These are phyloP conservation scores for Uromys caudimaculatus DNA, from an alignment of 2,797 vertebrate genomes.

Conservation along the genomic window DNA sequence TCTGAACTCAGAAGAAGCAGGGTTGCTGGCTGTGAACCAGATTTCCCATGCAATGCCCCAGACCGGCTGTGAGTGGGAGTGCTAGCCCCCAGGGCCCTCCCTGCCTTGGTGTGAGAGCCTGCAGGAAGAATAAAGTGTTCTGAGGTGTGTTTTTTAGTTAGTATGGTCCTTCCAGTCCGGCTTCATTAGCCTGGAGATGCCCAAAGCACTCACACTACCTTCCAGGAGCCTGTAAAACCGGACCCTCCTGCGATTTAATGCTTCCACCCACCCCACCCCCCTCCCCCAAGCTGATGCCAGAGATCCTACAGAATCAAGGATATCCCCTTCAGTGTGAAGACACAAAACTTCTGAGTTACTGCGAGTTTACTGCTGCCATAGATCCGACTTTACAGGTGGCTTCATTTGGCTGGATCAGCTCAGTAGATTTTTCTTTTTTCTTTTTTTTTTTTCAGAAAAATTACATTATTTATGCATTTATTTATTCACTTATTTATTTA, in stretches of 20 bases:
- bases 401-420: background rate
- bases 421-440: background rate
- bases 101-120: background rate
- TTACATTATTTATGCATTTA: background rate
- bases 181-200: background rate
- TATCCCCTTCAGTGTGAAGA: background rate
- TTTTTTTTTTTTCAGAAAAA: too few relatives aligned
- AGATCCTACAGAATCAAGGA: background rate
- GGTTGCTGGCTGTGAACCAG: background rate
- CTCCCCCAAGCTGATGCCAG: too few relatives aligned
- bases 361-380: background rate
- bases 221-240: background rate
- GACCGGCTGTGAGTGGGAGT: too few relatives aligned
- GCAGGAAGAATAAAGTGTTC: background rate
- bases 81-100: background rate
- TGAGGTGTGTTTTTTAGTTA: background rate
- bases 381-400: background rate
- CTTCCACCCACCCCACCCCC: too few relatives aligned
- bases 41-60: background rate
- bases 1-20: slow-evolving; percentile 1
- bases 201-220: background rate
- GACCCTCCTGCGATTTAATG: background rate
- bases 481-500: background rate
- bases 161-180: background rate
- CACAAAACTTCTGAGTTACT: background rate